A percentile compares a stretch with the other conserved stretches of the same genome.
Evolutionary conservation across 2,797 vertebrate species (phyloP).

Genomic region (Erithacus rubecula): DNA sequence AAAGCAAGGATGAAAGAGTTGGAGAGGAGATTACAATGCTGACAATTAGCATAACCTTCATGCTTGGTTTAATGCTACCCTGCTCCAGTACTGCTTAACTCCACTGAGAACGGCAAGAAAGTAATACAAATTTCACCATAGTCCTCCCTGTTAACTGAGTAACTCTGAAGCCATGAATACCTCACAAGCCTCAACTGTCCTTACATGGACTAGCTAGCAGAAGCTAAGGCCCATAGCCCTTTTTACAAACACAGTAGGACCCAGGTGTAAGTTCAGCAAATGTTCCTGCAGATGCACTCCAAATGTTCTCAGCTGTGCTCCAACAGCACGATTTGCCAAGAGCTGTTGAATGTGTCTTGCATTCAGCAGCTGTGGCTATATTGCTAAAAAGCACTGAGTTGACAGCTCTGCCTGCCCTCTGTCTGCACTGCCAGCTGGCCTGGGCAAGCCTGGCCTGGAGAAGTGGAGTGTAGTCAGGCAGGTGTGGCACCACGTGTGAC

Average conservation of each 20-base stretch:
- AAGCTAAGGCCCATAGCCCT: background rate
- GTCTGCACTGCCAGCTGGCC: background rate
- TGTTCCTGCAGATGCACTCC: conserved; percentile 45
- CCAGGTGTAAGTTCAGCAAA: conserved; percentile 59
- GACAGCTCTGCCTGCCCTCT: conserved; percentile 13
- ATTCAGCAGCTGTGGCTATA: conserved; percentile 9
- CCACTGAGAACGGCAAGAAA: background rate
- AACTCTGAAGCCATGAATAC: background rate
- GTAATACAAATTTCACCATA: background rate
- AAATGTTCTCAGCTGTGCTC: conserved; percentile 64
- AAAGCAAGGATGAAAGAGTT: background rate
- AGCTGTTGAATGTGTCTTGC: conserved; percentile 19
- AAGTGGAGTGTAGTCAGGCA: background rate
- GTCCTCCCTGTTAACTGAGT: background rate
- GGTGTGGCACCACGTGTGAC: background rate
- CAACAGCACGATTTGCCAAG: conserved; percentile 29
- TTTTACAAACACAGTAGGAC: conserved; percentile 21
- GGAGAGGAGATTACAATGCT: background rate
- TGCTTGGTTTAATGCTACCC: background rate
- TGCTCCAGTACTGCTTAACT: background rate
- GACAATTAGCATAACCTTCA: background rate
- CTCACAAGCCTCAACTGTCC: background rate
- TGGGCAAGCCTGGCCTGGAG: background rate
- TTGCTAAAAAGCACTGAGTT: background rate
- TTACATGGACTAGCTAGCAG: background rate